These are phyloP conservation scores for Caenorhabditis imperialis DNA, from an alignment of 2,888 invertebrate species.

Conservation along the genomic window DNA sequence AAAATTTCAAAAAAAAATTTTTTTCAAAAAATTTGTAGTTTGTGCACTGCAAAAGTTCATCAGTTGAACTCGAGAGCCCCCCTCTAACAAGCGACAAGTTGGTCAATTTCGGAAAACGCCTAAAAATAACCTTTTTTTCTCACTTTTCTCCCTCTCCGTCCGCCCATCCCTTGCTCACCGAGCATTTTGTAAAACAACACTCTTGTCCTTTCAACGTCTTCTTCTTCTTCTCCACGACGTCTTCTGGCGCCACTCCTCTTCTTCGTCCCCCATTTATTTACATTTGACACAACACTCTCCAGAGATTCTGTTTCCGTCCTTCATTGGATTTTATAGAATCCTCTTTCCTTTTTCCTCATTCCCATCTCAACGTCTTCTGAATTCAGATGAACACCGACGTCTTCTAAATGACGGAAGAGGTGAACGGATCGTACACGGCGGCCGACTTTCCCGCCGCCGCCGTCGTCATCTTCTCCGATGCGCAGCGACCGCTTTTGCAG, in stretches of 20 bases:
- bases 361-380: background rate
- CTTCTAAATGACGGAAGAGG: slow-evolving; percentile 4
- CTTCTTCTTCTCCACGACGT: slow-evolving; percentile 4
- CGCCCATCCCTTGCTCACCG: background rate
- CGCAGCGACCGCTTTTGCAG: slow-evolving; percentile 37
- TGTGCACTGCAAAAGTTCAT: no score
- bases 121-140: slow-evolving; percentile 2
- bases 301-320: slow-evolving; percentile 13
- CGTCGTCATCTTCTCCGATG: slow-evolving; percentile 42
- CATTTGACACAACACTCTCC: slow-evolving; percentile 30
- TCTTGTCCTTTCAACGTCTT: slow-evolving; percentile 7
- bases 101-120: no score
- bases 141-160: background rate
- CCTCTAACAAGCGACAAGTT: background rate
- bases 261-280: slow-evolving; percentile 32
- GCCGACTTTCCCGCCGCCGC: slow-evolving; percentile 42
- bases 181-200: slow-evolving; percentile 28
- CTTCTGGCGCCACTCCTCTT: slow-evolving; percentile 6
- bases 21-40: no score
- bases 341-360: slow-evolving; percentile 5
- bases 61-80: background rate
- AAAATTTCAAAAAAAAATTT: no score
- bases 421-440: background rate
- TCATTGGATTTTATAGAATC: slow-evolving; percentile 7
- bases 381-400: slow-evolving; percentile 6